These are phyloP conservation scores for Chorisops tibialis DNA, from an alignment of 2,888 invertebrate species.

Conservation along the genomic window DNA sequence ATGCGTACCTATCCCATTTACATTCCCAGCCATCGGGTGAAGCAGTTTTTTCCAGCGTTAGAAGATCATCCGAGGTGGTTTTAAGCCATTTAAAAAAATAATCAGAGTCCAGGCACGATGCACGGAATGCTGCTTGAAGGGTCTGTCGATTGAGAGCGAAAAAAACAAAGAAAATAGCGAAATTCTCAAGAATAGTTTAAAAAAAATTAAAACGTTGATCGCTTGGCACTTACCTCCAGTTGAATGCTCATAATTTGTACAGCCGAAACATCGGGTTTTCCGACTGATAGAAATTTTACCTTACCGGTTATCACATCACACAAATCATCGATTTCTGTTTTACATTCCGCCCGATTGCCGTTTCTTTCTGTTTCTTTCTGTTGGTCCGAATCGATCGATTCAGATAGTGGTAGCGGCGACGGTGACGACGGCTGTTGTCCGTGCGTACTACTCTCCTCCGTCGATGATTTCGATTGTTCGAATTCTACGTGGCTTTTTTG, in stretches of 20 bases:
- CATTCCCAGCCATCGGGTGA: slow-evolving; percentile 67
- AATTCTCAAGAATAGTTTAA: background rate
- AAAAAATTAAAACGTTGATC: background rate
- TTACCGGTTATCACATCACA: slow-evolving; percentile 57
- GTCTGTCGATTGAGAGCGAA: slow-evolving; percentile 53
- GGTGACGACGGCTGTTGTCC: background rate
- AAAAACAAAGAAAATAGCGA: slow-evolving; percentile 31
- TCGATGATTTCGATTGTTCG: slow-evolving; percentile 22
- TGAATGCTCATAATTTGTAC: slow-evolving; percentile 62
- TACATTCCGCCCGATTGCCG: slow-evolving; percentile 18
- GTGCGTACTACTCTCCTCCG: background rate
- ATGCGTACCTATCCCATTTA: slow-evolving; percentile 70
- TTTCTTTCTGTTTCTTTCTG: slow-evolving; percentile 33
- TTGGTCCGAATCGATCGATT: slow-evolving; percentile 25
- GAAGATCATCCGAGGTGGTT: slow-evolving; percentile 59
- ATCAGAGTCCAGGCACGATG: slow-evolving; percentile 57
- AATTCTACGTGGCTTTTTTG: slow-evolving; percentile 38
- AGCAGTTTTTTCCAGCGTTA: slow-evolving; percentile 62
- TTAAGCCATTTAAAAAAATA: slow-evolving; percentile 62
- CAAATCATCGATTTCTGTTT: slow-evolving; percentile 47
- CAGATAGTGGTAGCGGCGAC: background rate
- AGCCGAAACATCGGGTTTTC: slow-evolving; percentile 55
- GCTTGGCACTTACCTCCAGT: slow-evolving; percentile 54
- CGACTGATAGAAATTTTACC: slow-evolving; percentile 58
- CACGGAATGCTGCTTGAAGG: slow-evolving; percentile 61